phyloP scores from a whole-genome alignment of 2,113 vertebrate species.

The Columba janthina region DNA sequence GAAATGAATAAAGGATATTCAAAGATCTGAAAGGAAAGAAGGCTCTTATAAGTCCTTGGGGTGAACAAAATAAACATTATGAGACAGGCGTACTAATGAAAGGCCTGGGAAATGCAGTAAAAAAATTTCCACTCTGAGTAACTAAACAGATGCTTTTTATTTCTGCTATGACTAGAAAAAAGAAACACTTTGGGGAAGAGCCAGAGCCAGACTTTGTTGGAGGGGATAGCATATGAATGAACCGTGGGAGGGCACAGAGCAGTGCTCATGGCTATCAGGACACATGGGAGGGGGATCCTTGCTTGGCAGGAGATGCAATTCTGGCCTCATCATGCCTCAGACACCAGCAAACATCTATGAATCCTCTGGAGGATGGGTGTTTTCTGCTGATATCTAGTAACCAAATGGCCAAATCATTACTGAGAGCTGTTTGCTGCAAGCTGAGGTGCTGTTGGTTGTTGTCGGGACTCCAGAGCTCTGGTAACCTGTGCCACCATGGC shows the following conservation, averaged over 20 bases:
- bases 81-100: neutral
- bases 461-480: rapidly evolving
- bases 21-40: neutral
- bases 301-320: neutral
- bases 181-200: neutral
- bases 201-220: neutral
- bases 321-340: neutral
- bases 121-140: neutral
- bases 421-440: neutral
- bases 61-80: neutral
- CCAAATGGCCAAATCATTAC: neutral
- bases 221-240: neutral
- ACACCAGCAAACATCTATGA: neutral
- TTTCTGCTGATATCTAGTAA: neutral
- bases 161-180: neutral
- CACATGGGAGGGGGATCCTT: neutral
- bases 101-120: neutral
- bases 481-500: neutral
- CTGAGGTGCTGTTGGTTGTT: neutral
- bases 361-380: neutral
- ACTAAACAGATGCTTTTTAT: neutral
- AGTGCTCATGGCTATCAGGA: neutral
- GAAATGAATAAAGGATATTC: neutral
- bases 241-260: neutral
- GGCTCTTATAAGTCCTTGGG: neutral